Base-by-base conservation (phyloP, 2,888 invertebrate species). In the Oscheius sp. region DNA sequence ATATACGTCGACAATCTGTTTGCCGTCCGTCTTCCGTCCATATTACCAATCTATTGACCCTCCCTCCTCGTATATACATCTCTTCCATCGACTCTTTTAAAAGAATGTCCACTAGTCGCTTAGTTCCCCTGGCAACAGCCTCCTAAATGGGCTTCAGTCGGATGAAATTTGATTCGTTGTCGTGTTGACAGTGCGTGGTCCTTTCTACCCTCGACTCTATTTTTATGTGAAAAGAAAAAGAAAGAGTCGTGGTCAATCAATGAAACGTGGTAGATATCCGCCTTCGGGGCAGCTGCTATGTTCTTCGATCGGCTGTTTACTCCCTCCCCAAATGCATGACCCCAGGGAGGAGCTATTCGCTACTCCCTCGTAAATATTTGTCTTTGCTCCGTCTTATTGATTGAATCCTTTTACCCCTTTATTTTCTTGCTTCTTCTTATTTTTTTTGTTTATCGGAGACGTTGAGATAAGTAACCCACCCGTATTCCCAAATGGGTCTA, bases 251-350 rank as follows among this genome's bases (percentile, higher is more conserved):
- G n/a, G n/a, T n/a, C n/a, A n/a, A n/a, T n/a, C n/a, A n/a, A n/a
- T n/a, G n/a, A n/a, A n/a, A n/a, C n/a, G n/a, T n/a, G n/a, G n/a
- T 32, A 51, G 33, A 54, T 54, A 54, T 54, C 8, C 36, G 36
- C 8, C 8, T 8, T 14, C 36, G 36, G 36, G 36, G 8, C 36
- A 41, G 41, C 41, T 41, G 41, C 41, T 17, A 4, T 20, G 4
- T 20, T 41, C 41, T 20, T 20, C 41, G 5, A 2, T 12, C 41
- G 41, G 20, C n/a, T 47, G 22, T 47, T 47, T 24, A 22, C 20
- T 47, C 47, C 47, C 41, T 20, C 20, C 20, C 41, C 41, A 41
- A 41, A 41, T 41, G 41, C 41, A 41, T 41, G 20, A 41, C 20
- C n/a, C 12, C 41, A 14, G 41, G 41, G 20, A 41, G 14, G n/a